Percentiles rank a stretch among this genome's conserved stretches.
Conservation (phyloP, 2,113 vertebrate genomes). For the Lathamus discolor region DNA sequence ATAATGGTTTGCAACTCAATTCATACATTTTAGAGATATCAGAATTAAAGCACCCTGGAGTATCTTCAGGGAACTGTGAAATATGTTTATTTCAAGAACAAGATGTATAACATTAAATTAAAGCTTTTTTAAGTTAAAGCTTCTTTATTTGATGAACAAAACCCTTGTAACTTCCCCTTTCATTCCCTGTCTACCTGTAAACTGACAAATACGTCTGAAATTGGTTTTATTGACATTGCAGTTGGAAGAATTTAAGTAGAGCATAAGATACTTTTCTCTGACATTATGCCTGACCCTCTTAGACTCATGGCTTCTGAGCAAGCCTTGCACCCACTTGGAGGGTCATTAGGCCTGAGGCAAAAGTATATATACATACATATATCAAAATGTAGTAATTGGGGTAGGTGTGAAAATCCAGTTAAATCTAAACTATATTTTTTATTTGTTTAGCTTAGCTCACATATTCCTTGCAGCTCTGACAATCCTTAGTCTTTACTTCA, state of each 20-base stretch:
- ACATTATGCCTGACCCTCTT: background rate
- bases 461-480: background rate
- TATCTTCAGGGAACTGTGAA: background rate
- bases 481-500: background rate
- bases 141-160: background rate
- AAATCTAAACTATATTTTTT: background rate
- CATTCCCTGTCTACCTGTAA: background rate
- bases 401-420: background rate
- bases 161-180: background rate
- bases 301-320: background rate
- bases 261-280: background rate
- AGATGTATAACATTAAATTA: background rate
- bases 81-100: background rate
- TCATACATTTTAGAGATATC: background rate
- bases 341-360: background rate
- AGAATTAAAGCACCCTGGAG: background rate
- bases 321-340: rapidly evolving
- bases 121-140: background rate
- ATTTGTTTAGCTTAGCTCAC: background rate
- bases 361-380: background rate
- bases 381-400: background rate
- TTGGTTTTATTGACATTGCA: background rate
- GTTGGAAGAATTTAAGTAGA: background rate
- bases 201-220: background rate
- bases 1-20: background rate